phyloP scores from a whole-genome alignment of 2,888 invertebrate genomes.

The Malachius bipustulatus region DNA sequence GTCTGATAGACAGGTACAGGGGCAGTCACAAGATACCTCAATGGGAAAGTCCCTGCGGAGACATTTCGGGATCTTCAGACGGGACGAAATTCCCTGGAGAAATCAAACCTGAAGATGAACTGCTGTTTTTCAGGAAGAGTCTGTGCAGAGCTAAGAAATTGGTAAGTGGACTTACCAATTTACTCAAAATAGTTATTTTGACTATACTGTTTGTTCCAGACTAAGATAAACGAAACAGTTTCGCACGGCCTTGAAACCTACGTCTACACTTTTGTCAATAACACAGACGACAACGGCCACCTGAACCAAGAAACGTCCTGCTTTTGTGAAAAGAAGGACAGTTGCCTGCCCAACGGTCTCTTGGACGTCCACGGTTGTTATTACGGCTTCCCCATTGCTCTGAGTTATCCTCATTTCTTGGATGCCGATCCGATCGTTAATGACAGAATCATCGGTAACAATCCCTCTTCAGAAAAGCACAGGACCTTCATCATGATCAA shows the following conservation, averaged over 20 bases:
- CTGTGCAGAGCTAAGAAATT: slow-evolving; percentile 70
- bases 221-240: slow-evolving; percentile 47
- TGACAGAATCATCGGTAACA: slow-evolving; percentile 48
- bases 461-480: slow-evolving; percentile 53
- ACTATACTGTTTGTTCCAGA: slow-evolving; percentile 35
- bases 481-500: slow-evolving; percentile 63
- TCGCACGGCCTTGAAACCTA: slow-evolving; percentile 52
- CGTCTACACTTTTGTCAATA: slow-evolving; percentile 63
- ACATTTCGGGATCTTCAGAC: slow-evolving; percentile 66
- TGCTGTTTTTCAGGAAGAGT: slow-evolving; percentile 72
- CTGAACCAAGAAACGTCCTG: slow-evolving; percentile 64
- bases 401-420: slow-evolving; percentile 82
- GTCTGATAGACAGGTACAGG: slow-evolving; percentile 65
- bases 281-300: slow-evolving; percentile 67
- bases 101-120: slow-evolving; percentile 52
- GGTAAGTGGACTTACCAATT: slow-evolving; percentile 41
- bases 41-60: slow-evolving; percentile 68
- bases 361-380: slow-evolving; percentile 79
- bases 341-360: slow-evolving; percentile 62
- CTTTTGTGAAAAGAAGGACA: slow-evolving; percentile 60
- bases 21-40: slow-evolving; percentile 62
- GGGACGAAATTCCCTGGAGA: slow-evolving; percentile 74
- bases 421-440: slow-evolving; percentile 54
- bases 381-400: slow-evolving; percentile 80
- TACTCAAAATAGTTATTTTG: background rate